phyloP scores from a whole-genome alignment of 2,888 invertebrate genomes.

The Trachelus iudaicus region DNA sequence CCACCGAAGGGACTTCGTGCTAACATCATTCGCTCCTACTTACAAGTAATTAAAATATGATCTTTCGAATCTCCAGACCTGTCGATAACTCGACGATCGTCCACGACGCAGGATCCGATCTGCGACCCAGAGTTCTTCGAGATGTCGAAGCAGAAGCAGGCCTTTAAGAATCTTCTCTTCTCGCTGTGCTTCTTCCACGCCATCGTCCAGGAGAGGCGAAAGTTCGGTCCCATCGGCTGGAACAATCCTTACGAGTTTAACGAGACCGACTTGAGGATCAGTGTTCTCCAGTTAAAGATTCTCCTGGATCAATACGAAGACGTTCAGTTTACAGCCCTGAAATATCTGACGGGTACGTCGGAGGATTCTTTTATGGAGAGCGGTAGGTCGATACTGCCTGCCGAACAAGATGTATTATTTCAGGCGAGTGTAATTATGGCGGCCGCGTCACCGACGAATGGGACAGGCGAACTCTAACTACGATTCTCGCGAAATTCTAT shows the following conservation, averaged over 20 bases:
- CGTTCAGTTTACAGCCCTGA: constrained; percentile 86
- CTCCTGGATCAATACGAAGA: constrained; percentile 86
- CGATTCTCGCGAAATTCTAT: constrained; percentile 85
- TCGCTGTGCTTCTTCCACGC: constrained; percentile 95
- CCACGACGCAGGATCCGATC: constrained; percentile 76
- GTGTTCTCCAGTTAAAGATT: constrained; percentile 89
- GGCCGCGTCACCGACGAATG: constrained; percentile 96
- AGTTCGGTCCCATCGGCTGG: constrained; percentile 95
- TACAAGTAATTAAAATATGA: constrained; percentile 65
- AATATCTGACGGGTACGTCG: constrained; percentile 77
- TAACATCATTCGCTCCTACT: constrained; percentile 84
- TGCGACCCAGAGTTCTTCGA: constrained; percentile 90
- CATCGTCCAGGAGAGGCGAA: constrained; percentile 87
- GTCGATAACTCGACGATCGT: neutral
- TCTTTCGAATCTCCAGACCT: neutral
- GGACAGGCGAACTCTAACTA: constrained; percentile 90
- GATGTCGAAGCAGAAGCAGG: constrained; percentile 77
- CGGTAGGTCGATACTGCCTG: neutral
- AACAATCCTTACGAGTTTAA: constrained; percentile 97
- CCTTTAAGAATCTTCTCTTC: constrained; percentile 87
- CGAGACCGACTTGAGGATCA: constrained; percentile 92
- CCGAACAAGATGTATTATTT: neutral
- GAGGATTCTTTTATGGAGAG: neutral
- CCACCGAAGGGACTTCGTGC: constrained; percentile 90
- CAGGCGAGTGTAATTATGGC: constrained; percentile 95